Conservation (phyloP, 2,888 invertebrate genomes). For the Bedellia somnulentella region DNA sequence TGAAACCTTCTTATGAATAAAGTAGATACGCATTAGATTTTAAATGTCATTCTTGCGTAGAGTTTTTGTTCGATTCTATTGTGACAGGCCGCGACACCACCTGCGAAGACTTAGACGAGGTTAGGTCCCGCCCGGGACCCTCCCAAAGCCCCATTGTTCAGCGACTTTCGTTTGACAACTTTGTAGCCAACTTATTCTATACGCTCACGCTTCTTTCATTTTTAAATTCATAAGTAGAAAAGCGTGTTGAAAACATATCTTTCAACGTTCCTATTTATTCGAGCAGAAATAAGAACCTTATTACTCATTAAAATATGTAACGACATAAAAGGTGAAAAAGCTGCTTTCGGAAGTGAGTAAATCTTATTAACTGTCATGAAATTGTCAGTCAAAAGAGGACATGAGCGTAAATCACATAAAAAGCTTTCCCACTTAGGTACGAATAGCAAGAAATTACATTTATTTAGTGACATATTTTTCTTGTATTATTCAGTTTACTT, state of each 20-base stretch:
- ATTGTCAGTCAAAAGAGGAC: slow-evolving; percentile 3
- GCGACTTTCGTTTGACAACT: slow-evolving; percentile 21
- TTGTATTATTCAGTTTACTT: too few relatives aligned
- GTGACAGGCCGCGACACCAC: slow-evolving; percentile 26
- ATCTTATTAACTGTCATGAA: slow-evolving; percentile 2
- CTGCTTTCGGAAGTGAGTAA: slow-evolving; percentile 1
- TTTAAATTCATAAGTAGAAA: slow-evolving; percentile 19
- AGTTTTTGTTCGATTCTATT: slow-evolving; percentile 12
- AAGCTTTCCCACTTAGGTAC: slow-evolving; percentile 1
- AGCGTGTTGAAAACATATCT: slow-evolving; percentile 11
- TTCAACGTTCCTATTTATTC: slow-evolving; percentile 6
- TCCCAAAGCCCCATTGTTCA: slow-evolving; percentile 20
- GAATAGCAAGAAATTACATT: too few relatives aligned
- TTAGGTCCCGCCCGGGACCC: not conserved
- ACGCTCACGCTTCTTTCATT: slow-evolving; percentile 14
- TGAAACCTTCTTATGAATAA: too few relatives aligned
- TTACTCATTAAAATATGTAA: slow-evolving; percentile 2
- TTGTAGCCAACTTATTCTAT: slow-evolving; percentile 24
- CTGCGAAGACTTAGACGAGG: slow-evolving; percentile 29
- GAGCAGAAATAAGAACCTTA: not conserved
- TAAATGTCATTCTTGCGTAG: not conserved
- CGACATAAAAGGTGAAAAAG: slow-evolving; percentile 2
- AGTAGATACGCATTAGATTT: too few relatives aligned
- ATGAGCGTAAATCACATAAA: not conserved
- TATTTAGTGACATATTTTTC: too few relatives aligned